Evolutionary conservation across 1,140 invertebrate species (phyloP), one percentile per base, ranked within the genome.

Genomic region (Heliconius eleuchia): DNA sequence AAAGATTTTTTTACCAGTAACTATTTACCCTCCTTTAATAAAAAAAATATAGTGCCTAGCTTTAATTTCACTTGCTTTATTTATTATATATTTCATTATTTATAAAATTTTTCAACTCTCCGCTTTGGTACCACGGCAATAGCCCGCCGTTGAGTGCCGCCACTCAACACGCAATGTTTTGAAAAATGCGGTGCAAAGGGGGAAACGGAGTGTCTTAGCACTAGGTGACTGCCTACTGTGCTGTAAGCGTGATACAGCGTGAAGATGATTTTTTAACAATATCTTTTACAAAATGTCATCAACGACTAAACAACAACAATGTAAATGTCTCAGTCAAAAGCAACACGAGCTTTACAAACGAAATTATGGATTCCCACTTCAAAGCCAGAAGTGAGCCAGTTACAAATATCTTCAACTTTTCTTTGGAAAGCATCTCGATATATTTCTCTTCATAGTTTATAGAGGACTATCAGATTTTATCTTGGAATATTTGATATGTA

Each of bases 361-460:
- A 75, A 74, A 79, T 79, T 52, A 79, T 55, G 60, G 78, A 16
- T 74, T 79, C 73, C 78, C 46, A 79, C 75, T 79, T 74, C 78
- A 74, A 30, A 74, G 57, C 71, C 60, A 79, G 18, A 52, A 76
- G 74, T 75, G 74, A 76, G 57, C 60, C 57, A 74, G 73, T 66
- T 79, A 66, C 60, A 73, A 79, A 74, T 60, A 79, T 46, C 73
- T 74, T 75, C 73, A 71, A 72, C 60, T 70, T 79, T 79, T 75
- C 78, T 79, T 74, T 75, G 42, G 6, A 57, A 71, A 79, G 42
- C 71, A 79, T 71, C 57, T 27, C 71, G 71, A 60, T 76, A 76
- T 46, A 50, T 73, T 46, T 76, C 79, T 60, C 66, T 66, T 80
- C 52, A 72, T 80, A 73, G 74, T 76, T 73, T 73, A 74, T 76